phyloP scores from a whole-genome alignment of 1,140 invertebrate species.

The Aphelenchoides avenae region DNA sequence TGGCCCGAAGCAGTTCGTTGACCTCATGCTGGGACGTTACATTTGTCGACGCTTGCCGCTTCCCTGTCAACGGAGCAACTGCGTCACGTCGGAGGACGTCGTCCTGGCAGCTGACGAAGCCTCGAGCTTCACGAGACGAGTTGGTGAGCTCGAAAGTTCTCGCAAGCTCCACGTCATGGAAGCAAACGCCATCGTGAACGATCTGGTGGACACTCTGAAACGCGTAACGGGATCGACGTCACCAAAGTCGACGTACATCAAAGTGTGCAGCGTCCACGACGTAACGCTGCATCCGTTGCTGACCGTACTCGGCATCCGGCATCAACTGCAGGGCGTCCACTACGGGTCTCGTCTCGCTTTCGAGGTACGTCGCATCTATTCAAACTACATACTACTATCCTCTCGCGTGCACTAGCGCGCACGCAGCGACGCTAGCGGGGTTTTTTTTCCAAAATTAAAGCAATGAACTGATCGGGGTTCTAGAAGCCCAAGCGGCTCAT shows the following conservation, averaged over 20 bases:
- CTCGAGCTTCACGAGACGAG: conserved; percentile 15
- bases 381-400: not conserved
- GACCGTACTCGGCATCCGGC: conserved; percentile 14
- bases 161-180: conserved; percentile 21
- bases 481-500: too few relatives aligned
- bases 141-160: not conserved
- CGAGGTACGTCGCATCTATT: conserved; percentile 15
- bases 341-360: conserved; percentile 32
- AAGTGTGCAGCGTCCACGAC: conserved; percentile 31
- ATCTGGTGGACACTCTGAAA: conserved; percentile 8
- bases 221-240: not conserved
- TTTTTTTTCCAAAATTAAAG: too few relatives aligned
- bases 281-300: conserved; percentile 28
- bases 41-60: conserved; percentile 21
- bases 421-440: too few relatives aligned
- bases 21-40: conserved; percentile 19
- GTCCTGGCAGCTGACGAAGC: conserved; percentile 2
- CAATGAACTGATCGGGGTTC: too few relatives aligned
- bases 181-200: conserved; percentile 21
- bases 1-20: conserved; percentile 25
- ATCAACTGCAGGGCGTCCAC: conserved; percentile 14
- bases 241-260: conserved; percentile 5
- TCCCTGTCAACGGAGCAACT: conserved; percentile 27
- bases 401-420: too few relatives aligned
- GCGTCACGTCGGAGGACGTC: conserved; percentile 25